Conservation (phyloP, 2,797 vertebrate species). For the Danio tinwini region DNA sequence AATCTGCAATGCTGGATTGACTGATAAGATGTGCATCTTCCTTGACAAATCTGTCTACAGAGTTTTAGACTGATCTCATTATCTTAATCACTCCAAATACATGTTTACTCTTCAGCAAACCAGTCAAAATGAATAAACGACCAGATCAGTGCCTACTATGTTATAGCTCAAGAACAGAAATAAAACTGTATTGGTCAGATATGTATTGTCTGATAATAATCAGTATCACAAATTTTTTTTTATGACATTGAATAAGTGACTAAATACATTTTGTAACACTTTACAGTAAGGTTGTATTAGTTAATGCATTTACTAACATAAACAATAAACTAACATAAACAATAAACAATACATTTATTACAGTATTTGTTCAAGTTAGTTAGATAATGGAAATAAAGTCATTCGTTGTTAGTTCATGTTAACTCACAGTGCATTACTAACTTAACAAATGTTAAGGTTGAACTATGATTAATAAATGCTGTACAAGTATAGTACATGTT, state of each 20-base stretch:
- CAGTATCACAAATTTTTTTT: background rate
- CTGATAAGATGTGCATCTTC: slow-evolving; percentile 51
- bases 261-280: background rate
- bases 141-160: background rate
- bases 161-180: background rate
- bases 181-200: background rate
- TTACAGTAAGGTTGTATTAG: too few relatives aligned
- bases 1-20: slow-evolving; percentile 52
- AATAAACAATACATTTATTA: too few relatives aligned
- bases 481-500: too few relatives aligned
- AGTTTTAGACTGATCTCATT: slow-evolving; percentile 35
- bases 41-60: slow-evolving; percentile 45
- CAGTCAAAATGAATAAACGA: background rate
- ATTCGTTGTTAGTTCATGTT: too few relatives aligned
- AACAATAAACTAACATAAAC: too few relatives aligned
- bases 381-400: too few relatives aligned
- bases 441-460: too few relatives aligned
- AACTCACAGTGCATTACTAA: too few relatives aligned
- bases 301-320: too few relatives aligned
- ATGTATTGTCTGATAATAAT: background rate
- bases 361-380: too few relatives aligned
- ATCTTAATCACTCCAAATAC: slow-evolving; percentile 54
- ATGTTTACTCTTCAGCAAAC: slow-evolving; percentile 13
- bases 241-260: background rate
- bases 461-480: too few relatives aligned